phyloP scores from a whole-genome alignment of 2,888 invertebrate species.

The Eubasilissa splendida region DNA sequence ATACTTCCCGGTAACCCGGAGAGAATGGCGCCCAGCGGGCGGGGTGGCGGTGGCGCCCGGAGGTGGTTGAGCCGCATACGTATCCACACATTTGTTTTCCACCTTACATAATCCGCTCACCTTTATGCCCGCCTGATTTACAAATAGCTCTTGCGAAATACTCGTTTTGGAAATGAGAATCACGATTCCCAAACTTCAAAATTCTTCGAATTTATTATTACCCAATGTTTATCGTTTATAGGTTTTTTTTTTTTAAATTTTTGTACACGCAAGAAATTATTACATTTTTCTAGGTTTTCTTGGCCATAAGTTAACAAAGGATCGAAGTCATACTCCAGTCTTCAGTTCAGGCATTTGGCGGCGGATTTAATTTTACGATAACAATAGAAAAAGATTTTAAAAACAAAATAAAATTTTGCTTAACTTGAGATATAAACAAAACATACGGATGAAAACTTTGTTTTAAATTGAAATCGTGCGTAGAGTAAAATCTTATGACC shows the following conservation, averaged over 20 bases:
- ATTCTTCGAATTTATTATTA: not conserved
- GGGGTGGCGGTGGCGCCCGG: not conserved
- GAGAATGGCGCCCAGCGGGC: not conserved
- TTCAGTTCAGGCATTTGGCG: not conserved
- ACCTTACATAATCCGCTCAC: slow-evolving; percentile 27
- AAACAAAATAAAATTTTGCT: no score
- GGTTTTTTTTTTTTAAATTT: not conserved
- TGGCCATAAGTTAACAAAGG: not conserved
- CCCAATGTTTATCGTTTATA: not conserved
- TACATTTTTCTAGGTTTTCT: not conserved
- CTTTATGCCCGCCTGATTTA: slow-evolving; percentile 35
- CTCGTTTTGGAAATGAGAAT: slow-evolving; percentile 14
- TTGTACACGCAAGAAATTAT: not conserved
- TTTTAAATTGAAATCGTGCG: no score
- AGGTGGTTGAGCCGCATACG: slow-evolving; percentile 4
- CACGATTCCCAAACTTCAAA: not conserved
- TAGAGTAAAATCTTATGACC: no score
- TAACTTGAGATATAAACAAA: no score
- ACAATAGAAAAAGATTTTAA: no score
- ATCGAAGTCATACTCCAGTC: not conserved
- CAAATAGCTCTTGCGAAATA: slow-evolving; percentile 22
- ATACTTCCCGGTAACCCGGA: not conserved
- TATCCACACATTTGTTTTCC: slow-evolving; percentile 26
- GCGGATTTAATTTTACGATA: no score
- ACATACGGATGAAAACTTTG: no score